phyloP scores from a whole-genome alignment of 2,113 vertebrate species.

The Podilymbus podiceps region DNA sequence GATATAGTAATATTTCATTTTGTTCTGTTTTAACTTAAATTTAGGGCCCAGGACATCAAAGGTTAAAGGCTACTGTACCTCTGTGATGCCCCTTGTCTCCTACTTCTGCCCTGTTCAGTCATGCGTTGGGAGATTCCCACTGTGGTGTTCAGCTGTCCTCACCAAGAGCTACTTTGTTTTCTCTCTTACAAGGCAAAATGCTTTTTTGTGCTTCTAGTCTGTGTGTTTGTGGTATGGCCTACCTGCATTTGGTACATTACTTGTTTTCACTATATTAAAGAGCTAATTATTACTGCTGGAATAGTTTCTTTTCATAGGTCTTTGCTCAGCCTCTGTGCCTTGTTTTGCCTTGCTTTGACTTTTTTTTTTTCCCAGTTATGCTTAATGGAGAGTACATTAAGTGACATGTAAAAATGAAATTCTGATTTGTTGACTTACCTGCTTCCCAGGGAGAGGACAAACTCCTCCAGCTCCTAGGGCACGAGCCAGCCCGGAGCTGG shows the following conservation, averaged over 20 bases:
- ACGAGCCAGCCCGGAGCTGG: not conserved
- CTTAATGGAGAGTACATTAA: not conserved
- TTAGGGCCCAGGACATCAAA: not conserved
- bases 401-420: not conserved
- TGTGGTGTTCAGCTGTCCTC: not conserved
- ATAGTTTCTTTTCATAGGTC: not conserved
- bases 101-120: not conserved
- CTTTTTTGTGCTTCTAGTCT: not conserved
- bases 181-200: not conserved
- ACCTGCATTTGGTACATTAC: fast-evolving
- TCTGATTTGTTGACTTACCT: constrained; percentile 15
- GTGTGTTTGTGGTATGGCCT: not conserved
- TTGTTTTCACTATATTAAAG: not conserved
- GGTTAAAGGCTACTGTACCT: not conserved
- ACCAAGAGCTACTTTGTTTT: not conserved
- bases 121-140: fast-evolving
- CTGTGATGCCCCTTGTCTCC: not conserved
- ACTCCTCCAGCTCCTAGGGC: not conserved
- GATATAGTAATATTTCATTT: not conserved
- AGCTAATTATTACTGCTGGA: not conserved
- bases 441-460: not conserved
- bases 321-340: not conserved
- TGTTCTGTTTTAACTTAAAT: not conserved
- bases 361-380: not conserved
- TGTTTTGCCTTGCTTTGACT: not conserved